Evolutionary conservation across 35 echinoderm and acorn worm genomes (phyloP), one percentile per base, ranked within the genome.

Genomic region (Heliocidaris tuberculata): DNA sequence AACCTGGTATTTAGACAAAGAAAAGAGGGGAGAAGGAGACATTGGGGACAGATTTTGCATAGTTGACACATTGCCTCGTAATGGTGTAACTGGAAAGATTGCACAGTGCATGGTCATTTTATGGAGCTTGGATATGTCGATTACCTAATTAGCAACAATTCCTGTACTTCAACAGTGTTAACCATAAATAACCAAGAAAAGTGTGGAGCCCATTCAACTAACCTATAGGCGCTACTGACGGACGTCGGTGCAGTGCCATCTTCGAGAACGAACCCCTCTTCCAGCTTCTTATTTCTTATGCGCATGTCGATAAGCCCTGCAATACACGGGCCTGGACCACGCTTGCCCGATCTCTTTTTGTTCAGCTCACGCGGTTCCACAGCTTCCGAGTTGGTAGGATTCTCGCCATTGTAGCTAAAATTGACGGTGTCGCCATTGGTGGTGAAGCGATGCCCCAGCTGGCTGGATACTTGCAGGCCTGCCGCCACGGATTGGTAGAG

Each of bases 381-480:
- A 59, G 0, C 94, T 94, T 42, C 35, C 15, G 94, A 49, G 47
- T 94, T 93, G 31, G 93, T 95, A 47, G 94, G 86, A 16, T 94
- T 90, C 65, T 95, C 94, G 32, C 96, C 96, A 42, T 97, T 97
- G 92, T 97, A 95, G 85, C 92, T 95, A 30, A 97, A 88, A 85
- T 86, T 95, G 0, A 97, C 11, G 13, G 94, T 93, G 47, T 95
- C 96, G 24, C 96, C 94, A 48, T 97, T 97, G n/a, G 96, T 95
- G 12, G 90, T 95, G 60, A 97, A 97, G 16, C 86, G 92, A 48
- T 95, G 30, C 59, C 96, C 96, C 27, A 97, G 48, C 89, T 90
- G 50, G 6, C 71, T 9, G 31, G 96, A 95, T 49, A 95, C 19
- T 17, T 61, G 24, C 17, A 95, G 54, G 8, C 96, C 96, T 10